Conservation (phyloP, 2,888 invertebrate genomes). For the Chaetogeoica ovagalla region DNA sequence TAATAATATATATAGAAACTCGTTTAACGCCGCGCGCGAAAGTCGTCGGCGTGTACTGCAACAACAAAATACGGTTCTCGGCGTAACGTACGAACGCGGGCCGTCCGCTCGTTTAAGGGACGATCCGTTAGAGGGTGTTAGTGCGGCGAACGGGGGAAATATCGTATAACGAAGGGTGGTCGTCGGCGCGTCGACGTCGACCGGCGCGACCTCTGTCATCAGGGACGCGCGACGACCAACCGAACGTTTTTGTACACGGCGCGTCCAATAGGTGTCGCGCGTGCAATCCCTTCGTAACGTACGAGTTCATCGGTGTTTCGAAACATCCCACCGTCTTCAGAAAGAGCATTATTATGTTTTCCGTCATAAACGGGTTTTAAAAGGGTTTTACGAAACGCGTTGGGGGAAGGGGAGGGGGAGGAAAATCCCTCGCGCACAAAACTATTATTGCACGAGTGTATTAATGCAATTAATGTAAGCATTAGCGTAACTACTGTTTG, state of each 20-base stretch:
- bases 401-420: too few species aligned
- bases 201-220: slow-evolving; percentile 27
- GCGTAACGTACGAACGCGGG: neutral
- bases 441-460: too few species aligned
- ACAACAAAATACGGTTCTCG: neutral
- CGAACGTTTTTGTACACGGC: neutral
- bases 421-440: too few species aligned
- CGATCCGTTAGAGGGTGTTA: slow-evolving; percentile 31
- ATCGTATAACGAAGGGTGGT: slow-evolving; percentile 19
- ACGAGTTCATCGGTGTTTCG: too few species aligned
- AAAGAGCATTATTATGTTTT: too few species aligned
- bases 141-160: neutral
- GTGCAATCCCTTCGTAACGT: slow-evolving; percentile 18
- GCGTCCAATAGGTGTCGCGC: slow-evolving; percentile 33
- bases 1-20: too few species aligned
- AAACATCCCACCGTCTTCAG: too few species aligned
- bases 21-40: neutral
- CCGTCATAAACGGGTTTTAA: too few species aligned
- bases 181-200: neutral
- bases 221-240: neutral
- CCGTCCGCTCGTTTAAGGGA: neutral
- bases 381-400: too few species aligned
- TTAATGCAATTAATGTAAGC: too few species aligned
- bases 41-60: neutral
- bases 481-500: too few species aligned